A percentile compares a stretch with the other conserved stretches of the same genome.
These are phyloP conservation scores for Acronicta psi DNA, from an alignment of 2,888 invertebrate genomes.

Conservation along the genomic window DNA sequence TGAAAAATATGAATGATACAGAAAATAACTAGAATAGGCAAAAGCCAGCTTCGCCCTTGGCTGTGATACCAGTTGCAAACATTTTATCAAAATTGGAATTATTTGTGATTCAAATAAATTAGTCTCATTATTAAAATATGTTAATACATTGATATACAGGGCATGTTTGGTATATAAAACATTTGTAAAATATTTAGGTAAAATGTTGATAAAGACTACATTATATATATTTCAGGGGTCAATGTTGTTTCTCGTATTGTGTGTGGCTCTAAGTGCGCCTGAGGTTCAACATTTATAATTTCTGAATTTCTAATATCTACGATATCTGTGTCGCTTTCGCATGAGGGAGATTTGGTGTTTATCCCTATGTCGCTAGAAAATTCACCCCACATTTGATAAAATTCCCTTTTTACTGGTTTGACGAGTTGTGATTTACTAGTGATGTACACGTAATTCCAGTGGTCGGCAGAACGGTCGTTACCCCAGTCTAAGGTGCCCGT, in stretches of 20 bases:
- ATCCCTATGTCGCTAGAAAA: slow-evolving; percentile 53
- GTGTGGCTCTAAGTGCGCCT: slow-evolving; percentile 11
- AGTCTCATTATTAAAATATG: slow-evolving; percentile 59
- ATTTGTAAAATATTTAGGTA: slow-evolving; percentile 67
- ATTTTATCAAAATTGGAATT: slow-evolving; percentile 28
- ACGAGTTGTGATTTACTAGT: slow-evolving; percentile 89
- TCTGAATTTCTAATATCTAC: slow-evolving; percentile 17
- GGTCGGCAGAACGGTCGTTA: slow-evolving; percentile 91
- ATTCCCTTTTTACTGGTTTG: slow-evolving; percentile 87
- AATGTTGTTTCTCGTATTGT: slow-evolving; percentile 57
- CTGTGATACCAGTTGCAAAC: slow-evolving; percentile 22
- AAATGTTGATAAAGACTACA: slow-evolving; percentile 50
- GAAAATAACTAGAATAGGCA: slow-evolving; percentile 49
- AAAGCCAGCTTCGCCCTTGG: slow-evolving; percentile 61
- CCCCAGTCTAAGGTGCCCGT: slow-evolving; percentile 95
- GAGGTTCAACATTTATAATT: slow-evolving; percentile 25
- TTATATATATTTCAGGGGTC: slow-evolving; percentile 68
- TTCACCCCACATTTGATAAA: slow-evolving; percentile 89
- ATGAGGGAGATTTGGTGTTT: slow-evolving; percentile 18
- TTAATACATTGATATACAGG: slow-evolving; percentile 59
- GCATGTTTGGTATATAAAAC: slow-evolving; percentile 75
- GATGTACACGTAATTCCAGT: slow-evolving; percentile 92
- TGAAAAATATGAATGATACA: slow-evolving; percentile 41
- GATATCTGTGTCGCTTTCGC: slow-evolving; percentile 23
- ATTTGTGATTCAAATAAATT: slow-evolving; percentile 35